These are phyloP conservation scores for Forbesichthys agassizii DNA, from an alignment of 2,113 vertebrate species.

Conservation along the genomic window DNA sequence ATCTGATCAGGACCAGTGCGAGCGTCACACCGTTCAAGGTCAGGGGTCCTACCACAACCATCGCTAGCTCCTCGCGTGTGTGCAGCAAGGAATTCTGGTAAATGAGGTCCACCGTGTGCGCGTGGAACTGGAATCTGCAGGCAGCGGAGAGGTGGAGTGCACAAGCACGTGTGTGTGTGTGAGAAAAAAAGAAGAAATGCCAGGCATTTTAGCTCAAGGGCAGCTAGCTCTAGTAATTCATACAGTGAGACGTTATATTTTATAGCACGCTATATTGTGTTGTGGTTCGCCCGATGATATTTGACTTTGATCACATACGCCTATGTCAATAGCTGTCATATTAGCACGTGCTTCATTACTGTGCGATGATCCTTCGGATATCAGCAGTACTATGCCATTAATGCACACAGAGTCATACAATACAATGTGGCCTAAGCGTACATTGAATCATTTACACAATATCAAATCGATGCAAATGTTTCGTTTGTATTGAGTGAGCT, in stretches of 20 bases:
- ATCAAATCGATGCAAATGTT: too few species aligned
- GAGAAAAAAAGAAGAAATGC: constrained; percentile 3
- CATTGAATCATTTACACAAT: too few species aligned
- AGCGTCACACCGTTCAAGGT: constrained; percentile 83
- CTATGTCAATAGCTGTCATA: constrained; percentile 10
- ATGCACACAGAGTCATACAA: not conserved
- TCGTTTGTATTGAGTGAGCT: too few species aligned
- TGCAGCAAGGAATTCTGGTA: constrained; percentile 88
- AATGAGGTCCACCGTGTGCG: constrained; percentile 86
- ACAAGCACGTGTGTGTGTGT: constrained; percentile 6
- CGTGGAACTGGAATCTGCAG: constrained; percentile 82
- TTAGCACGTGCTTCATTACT: not conserved
- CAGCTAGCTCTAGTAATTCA: constrained; percentile 18
- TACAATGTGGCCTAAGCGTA: too few species aligned
- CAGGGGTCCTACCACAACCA: constrained; percentile 88
- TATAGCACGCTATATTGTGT: constrained; percentile 26
- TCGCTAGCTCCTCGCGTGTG: constrained; percentile 84
- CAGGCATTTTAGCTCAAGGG: constrained; percentile 25
- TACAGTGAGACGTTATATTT: constrained; percentile 26
- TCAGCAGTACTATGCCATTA: not conserved
- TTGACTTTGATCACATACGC: constrained; percentile 37
- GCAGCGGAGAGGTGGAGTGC: constrained; percentile 37
- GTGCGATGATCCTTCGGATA: not conserved
- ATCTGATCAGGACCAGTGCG: constrained; percentile 91
- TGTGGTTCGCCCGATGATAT: constrained; percentile 36